phyloP scores from a whole-genome alignment of 2,113 vertebrate genomes.

The Fregetta grallaria region DNA sequence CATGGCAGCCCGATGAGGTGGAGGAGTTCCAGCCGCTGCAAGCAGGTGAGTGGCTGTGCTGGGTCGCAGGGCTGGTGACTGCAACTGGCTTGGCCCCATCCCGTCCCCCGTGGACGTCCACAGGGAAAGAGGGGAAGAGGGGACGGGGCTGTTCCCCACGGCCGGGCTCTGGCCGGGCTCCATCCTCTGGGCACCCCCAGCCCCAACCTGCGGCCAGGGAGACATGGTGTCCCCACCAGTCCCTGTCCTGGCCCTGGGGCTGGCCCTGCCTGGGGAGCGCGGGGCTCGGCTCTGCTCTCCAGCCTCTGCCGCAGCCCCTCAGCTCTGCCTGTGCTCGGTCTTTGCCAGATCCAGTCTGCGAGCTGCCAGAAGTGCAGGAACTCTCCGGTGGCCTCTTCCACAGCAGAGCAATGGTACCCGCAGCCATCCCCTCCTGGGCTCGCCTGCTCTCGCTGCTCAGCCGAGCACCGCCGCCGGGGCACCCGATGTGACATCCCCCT shows the following conservation, averaged over 20 bases:
- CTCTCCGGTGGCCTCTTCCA: accelerated
- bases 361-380: neutral
- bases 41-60: neutral
- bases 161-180: neutral
- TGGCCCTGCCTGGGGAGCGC: neutral
- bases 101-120: too few species aligned
- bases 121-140: too few species aligned
- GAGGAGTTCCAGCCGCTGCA: neutral
- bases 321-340: neutral
- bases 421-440: neutral
- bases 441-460: neutral
- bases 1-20: neutral
- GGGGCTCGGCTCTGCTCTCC: neutral
- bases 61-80: neutral
- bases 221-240: neutral
- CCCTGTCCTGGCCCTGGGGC: accelerated
- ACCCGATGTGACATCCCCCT: neutral
- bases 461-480: neutral
- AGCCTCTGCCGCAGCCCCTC: neutral
- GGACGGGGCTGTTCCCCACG: accelerated
- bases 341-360: neutral
- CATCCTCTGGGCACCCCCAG: neutral
- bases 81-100: neutral
- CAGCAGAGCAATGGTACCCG: neutral
- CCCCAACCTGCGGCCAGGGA: neutral